phyloP scores from a whole-genome alignment of 2,888 invertebrate species.

The Coleophora flavipennella region DNA sequence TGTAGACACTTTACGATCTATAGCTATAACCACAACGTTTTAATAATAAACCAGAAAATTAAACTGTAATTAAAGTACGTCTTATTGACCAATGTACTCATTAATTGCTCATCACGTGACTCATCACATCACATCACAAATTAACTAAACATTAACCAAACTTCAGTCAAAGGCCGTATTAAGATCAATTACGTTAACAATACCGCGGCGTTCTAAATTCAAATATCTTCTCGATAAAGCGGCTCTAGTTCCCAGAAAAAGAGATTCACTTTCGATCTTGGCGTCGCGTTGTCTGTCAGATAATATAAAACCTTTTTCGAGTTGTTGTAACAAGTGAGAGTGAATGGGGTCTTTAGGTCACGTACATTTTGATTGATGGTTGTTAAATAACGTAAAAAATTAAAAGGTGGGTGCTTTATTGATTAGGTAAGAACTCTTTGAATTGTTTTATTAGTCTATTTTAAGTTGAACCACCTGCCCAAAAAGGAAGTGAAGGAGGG shows the following conservation, averaged over 20 bases:
- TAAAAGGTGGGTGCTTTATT: background rate
- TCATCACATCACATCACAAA: no score
- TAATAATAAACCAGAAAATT: no score
- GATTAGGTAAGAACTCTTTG: background rate
- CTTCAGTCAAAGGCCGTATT: no score
- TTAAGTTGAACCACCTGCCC: background rate
- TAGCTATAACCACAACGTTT: no score
- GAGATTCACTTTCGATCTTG: conserved; percentile 18
- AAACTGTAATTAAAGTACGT: no score
- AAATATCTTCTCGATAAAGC: background rate
- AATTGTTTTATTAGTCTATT: background rate
- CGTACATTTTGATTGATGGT: conserved; percentile 25
- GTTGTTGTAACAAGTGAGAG: conserved; percentile 15
- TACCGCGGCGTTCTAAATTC: conserved; percentile 1
- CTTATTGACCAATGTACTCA: no score
- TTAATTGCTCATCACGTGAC: no score
- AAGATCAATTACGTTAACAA: no score
- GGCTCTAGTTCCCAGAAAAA: conserved; percentile 13
- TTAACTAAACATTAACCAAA: no score
- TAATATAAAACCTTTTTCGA: conserved; percentile 4
- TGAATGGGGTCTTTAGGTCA: conserved; percentile 26
- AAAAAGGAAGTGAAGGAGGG: no score
- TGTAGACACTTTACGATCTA: no score
- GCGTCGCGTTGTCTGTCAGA: conserved; percentile 17
- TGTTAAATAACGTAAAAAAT: background rate